phyloP scores from a whole-genome alignment of 2,113 vertebrate species.

The Ahaetulla prasina region DNA sequence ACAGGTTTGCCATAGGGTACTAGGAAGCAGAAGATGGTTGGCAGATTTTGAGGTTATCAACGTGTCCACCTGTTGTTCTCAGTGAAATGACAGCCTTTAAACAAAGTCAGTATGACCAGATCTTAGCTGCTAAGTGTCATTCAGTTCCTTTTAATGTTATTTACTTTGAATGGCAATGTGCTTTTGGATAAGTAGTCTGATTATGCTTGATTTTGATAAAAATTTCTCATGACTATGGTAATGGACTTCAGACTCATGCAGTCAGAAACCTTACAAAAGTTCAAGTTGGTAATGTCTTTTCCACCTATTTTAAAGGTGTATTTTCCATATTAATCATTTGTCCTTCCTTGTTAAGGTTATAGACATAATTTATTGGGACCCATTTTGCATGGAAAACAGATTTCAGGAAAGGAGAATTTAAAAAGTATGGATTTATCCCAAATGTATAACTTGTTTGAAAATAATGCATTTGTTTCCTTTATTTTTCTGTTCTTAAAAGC shows the following conservation, averaged over 20 bases:
- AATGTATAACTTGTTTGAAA: background rate
- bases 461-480: background rate
- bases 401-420: background rate
- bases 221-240: background rate
- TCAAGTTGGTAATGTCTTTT: background rate
- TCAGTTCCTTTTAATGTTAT: slow-evolving; percentile 37
- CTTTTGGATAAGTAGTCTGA: background rate
- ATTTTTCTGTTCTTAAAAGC: background rate
- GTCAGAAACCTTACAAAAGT: background rate
- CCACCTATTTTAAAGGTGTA: background rate
- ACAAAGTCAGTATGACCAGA: slow-evolving; percentile 5
- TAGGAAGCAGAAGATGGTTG: slow-evolving; percentile 10
- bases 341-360: background rate
- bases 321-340: slow-evolving; percentile 7
- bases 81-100: slow-evolving; percentile 3
- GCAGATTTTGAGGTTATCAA: background rate
- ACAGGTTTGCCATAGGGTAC: background rate
- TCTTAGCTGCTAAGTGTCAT: slow-evolving; percentile 22
- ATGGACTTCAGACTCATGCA: slow-evolving; percentile 7
- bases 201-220: slow-evolving; percentile 8
- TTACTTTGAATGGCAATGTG: slow-evolving; percentile 33
- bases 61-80: background rate
- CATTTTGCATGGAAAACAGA: background rate
- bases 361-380: background rate
- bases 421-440: background rate